A percentile compares a stretch with the other conserved stretches of the same genome.
Conservation (phyloP, 2,888 invertebrate genomes). For the Frankliniella fusca region DNA sequence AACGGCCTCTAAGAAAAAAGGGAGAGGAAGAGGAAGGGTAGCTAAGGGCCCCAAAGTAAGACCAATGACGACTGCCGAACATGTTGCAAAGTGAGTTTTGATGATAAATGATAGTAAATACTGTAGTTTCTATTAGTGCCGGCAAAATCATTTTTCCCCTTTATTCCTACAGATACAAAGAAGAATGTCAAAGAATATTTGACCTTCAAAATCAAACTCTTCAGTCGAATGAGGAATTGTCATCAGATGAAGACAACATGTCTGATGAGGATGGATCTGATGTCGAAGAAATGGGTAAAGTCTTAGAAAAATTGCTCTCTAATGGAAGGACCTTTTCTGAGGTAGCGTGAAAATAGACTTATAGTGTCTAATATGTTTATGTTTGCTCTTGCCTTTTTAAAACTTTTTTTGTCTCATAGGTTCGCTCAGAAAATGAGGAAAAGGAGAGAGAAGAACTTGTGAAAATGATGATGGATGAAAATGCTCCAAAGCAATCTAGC, state of each 20-base stretch:
- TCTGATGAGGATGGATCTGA: slow-evolving; percentile 93
- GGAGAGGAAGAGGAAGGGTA: slow-evolving; percentile 94
- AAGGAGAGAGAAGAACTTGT: slow-evolving; percentile 89
- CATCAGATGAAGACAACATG: slow-evolving; percentile 94
- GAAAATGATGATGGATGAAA: slow-evolving; percentile 81
- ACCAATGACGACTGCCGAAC: slow-evolving; percentile 95
- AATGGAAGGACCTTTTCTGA: slow-evolving; percentile 94
- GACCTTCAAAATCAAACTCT: slow-evolving; percentile 95
- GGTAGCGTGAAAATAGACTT: slow-evolving; percentile 44
- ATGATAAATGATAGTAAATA: neutral
- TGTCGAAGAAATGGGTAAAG: slow-evolving; percentile 95
- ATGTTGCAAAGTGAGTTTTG: slow-evolving; percentile 72
- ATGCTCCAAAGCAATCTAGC: slow-evolving; percentile 56
- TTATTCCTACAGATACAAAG: slow-evolving; percentile 70
- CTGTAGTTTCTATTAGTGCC: neutral
- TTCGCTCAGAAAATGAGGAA: slow-evolving; percentile 90
- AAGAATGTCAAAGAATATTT: slow-evolving; percentile 97
- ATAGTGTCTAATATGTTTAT: neutral
- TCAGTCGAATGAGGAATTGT: slow-evolving; percentile 85
- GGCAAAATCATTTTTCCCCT: neutral
- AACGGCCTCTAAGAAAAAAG: slow-evolving; percentile 95
- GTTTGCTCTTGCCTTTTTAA: slow-evolving; percentile 3
- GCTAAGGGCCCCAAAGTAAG: slow-evolving; percentile 99
- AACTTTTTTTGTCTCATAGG: slow-evolving; percentile 47
- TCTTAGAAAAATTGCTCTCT: slow-evolving; percentile 94